Evolutionary conservation across 2,888 invertebrate species (phyloP).

Genomic region (Eucera pruinosa): DNA sequence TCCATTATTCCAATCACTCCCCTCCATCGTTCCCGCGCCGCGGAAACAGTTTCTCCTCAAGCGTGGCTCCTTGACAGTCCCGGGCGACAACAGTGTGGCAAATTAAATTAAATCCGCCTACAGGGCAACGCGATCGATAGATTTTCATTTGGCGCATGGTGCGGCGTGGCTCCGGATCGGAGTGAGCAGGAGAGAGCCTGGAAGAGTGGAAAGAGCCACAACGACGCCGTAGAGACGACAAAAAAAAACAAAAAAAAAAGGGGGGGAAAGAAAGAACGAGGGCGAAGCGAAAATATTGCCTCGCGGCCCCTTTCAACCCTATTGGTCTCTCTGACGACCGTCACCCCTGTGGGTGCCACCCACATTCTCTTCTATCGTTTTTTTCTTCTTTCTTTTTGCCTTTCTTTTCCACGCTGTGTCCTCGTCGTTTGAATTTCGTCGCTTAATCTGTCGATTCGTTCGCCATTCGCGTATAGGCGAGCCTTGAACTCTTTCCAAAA

Average conservation of each 20-base stretch:
- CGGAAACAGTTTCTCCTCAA: no score
- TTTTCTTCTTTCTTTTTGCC: no score
- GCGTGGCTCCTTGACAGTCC: slow-evolving; percentile 49
- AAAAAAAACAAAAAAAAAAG: slow-evolving; percentile 63
- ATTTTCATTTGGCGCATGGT: slow-evolving; percentile 75
- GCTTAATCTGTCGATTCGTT: slow-evolving; percentile 72
- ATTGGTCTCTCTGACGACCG: slow-evolving; percentile 41
- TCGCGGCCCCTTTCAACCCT: slow-evolving; percentile 56
- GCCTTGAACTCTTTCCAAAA: slow-evolving; percentile 53
- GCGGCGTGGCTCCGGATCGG: slow-evolving; percentile 57
- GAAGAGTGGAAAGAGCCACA: slow-evolving; percentile 22
- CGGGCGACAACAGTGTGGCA: slow-evolving; percentile 70
- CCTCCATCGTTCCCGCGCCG: not conserved
- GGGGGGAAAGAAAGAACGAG: slow-evolving; percentile 63
- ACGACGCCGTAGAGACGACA: slow-evolving; percentile 53
- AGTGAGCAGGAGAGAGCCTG: slow-evolving; percentile 25
- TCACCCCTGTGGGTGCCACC: slow-evolving; percentile 14
- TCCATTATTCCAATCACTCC: not conserved
- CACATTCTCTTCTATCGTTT: slow-evolving; percentile 31
- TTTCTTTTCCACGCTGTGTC: no score
- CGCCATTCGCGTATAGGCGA: slow-evolving; percentile 64
- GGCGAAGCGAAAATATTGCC: slow-evolving; percentile 73
- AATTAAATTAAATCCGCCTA: slow-evolving; percentile 76
- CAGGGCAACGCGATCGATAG: slow-evolving; percentile 72
- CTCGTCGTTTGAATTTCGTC: slow-evolving; percentile 59